Conservation (phyloP, 2,113 vertebrate genomes). For the Halcyon malimbica region DNA sequence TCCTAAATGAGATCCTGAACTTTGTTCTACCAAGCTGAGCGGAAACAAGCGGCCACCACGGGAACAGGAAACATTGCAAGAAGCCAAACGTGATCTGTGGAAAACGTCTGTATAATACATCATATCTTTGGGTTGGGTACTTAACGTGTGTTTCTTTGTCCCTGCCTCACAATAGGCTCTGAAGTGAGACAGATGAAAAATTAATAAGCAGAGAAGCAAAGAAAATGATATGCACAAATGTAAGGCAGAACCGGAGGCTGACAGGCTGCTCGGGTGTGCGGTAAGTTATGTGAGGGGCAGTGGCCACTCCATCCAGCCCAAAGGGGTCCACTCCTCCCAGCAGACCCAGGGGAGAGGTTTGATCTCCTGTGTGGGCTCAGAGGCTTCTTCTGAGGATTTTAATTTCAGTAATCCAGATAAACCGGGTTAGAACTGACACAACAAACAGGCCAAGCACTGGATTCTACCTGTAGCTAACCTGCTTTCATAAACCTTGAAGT, state of each 20-base stretch:
- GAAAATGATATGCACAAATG: neutral
- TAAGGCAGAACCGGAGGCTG: neutral
- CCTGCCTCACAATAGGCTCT: neutral
- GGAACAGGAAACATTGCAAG: neutral
- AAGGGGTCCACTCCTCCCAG: neutral
- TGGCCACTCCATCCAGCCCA: neutral
- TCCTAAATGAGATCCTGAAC: neutral
- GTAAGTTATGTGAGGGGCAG: neutral
- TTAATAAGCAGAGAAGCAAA: constrained; percentile 15
- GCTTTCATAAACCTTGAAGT: neutral
- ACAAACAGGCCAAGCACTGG: neutral
- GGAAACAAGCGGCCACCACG: neutral
- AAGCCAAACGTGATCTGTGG: constrained; percentile 13
- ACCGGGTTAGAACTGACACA: neutral
- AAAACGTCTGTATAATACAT: constrained; percentile 31
- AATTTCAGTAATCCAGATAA: neutral
- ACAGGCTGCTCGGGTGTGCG: neutral
- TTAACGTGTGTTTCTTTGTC: neutral
- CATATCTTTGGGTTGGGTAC: neutral
- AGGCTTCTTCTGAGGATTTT: neutral
- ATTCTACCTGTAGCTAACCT: neutral
- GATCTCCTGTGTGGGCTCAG: neutral
- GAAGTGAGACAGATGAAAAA: constrained; percentile 21
- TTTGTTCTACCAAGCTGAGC: neutral
- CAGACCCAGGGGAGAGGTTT: neutral